Percentiles rank a stretch among this genome's conserved stretches.
Evolutionary conservation across 2,797 vertebrate genomes (phyloP).

Genomic region (Acridotheres tristis): DNA sequence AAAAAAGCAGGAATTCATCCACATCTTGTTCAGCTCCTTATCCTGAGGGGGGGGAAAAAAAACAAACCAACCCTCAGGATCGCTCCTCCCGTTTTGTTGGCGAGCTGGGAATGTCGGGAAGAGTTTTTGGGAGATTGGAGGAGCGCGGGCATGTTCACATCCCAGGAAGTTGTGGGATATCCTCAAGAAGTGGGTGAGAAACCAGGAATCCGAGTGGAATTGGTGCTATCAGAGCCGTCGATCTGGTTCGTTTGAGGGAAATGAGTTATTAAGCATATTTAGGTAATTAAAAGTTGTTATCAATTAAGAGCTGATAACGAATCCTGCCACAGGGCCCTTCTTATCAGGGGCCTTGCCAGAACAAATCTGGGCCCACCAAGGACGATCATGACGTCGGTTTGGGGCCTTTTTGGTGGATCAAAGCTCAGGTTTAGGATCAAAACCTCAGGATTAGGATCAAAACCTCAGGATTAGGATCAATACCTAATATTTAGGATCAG

Average conservation of each 20-base stretch:
- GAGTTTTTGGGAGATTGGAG: background rate
- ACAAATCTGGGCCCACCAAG: background rate
- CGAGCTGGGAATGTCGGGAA: background rate
- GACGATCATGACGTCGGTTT: accelerated
- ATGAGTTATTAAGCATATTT: background rate
- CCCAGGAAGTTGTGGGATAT: background rate
- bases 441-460: background rate
- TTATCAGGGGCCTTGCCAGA: background rate
- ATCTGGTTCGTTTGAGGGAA: background rate
- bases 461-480: accelerated
- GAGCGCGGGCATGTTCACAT: accelerated
- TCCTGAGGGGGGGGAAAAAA: accelerated
- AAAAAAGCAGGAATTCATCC: background rate
- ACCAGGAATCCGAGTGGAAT: background rate
- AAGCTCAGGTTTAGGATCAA: background rate
- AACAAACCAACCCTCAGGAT: accelerated
- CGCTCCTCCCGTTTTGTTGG: accelerated
- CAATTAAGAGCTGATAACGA: background rate
- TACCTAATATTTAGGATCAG: background rate
- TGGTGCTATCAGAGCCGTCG: background rate
- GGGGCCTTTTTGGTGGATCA: background rate
- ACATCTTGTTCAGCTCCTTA: background rate
- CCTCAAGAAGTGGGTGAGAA: background rate
- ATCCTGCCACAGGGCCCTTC: background rate
- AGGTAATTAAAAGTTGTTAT: constrained; percentile 6